Percentiles rank a stretch among this genome's conserved stretches.
Conservation (phyloP, 1,140 invertebrate species). For the Laupala kohalensis region DNA sequence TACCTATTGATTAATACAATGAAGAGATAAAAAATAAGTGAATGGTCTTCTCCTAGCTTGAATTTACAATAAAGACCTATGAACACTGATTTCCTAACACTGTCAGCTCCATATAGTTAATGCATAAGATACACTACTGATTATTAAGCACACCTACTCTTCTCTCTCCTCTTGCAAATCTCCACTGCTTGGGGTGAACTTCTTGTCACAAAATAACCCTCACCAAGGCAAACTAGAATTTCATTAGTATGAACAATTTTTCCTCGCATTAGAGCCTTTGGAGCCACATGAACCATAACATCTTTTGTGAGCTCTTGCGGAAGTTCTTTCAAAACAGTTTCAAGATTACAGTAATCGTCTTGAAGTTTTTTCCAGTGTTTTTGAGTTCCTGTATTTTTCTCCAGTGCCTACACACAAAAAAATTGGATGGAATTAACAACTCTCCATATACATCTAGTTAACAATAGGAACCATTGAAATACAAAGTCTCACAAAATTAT, state of each 20-base stretch:
- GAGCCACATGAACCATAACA: slow-evolving; percentile 48
- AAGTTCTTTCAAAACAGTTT: slow-evolving; percentile 26
- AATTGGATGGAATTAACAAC: neutral
- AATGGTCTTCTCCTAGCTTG: too few relatives aligned
- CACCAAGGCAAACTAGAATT: slow-evolving; percentile 49
- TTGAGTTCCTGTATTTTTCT: slow-evolving; percentile 24
- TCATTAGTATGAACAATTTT: slow-evolving; percentile 59
- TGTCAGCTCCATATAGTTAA: too few relatives aligned
- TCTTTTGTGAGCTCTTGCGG: slow-evolving; percentile 27
- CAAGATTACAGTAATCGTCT: slow-evolving; percentile 27
- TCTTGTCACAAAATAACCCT: slow-evolving; percentile 56
- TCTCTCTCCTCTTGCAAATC: slow-evolving; percentile 44
- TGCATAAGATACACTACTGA: too few relatives aligned
- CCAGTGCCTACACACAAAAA: slow-evolving; percentile 20
- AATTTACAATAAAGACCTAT: too few relatives aligned
- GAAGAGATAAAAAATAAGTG: too few relatives aligned
- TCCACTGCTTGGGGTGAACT: slow-evolving; percentile 47
- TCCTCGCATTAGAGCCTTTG: slow-evolving; percentile 51
- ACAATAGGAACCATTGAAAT: neutral
- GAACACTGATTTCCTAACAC: too few relatives aligned
- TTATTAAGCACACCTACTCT: too few relatives aligned
- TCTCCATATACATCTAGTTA: neutral
- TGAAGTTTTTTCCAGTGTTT: slow-evolving; percentile 27
- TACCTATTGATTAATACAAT: too few relatives aligned
- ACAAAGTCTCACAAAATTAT: neutral